Evolutionary conservation across 2,888 invertebrate genomes (phyloP).

Genomic region (Megamerina dolium): DNA sequence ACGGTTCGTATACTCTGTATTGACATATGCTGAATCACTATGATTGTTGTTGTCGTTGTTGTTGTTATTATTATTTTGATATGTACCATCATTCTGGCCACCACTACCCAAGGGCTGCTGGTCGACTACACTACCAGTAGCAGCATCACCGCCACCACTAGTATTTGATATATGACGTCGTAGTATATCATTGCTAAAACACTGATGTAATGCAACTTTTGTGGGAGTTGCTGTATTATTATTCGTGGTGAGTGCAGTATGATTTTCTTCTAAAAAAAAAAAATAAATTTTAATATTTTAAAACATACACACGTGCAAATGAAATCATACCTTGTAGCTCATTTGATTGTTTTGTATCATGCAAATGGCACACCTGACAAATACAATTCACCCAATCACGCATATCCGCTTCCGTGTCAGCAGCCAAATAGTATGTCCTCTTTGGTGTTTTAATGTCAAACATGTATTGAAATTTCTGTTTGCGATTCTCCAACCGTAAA

Average conservation of each 20-base stretch:
- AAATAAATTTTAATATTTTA: too few species aligned
- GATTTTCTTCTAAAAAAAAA: slow-evolving; percentile 30
- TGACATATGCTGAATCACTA: slow-evolving; percentile 43
- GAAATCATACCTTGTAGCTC: slow-evolving; percentile 39
- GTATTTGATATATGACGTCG: slow-evolving; percentile 12
- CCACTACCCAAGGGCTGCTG: slow-evolving; percentile 11
- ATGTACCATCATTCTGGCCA: neutral
- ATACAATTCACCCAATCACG: slow-evolving; percentile 92
- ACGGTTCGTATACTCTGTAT: slow-evolving; percentile 45
- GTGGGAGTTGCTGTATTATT: too few species aligned
- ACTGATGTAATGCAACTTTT: slow-evolving; percentile 17
- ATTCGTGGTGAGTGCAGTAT: slow-evolving; percentile 28
- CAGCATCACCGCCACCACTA: neutral
- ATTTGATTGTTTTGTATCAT: slow-evolving; percentile 53
- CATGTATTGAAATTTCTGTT: slow-evolving; percentile 75
- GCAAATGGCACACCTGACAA: slow-evolving; percentile 84
- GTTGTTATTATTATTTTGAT: neutral
- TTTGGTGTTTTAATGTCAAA: slow-evolving; percentile 86
- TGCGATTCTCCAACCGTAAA: slow-evolving; percentile 73
- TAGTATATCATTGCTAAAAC: slow-evolving; percentile 21
- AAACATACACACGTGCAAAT: too few species aligned
- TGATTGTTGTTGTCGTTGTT: slow-evolving; percentile 21
- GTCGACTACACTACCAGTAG: neutral
- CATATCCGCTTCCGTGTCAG: slow-evolving; percentile 89
- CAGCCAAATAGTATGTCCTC: slow-evolving; percentile 86